Conservation (phyloP, 53 echinoderm and acorn worm species). For the Echinometra lucunter region DNA sequence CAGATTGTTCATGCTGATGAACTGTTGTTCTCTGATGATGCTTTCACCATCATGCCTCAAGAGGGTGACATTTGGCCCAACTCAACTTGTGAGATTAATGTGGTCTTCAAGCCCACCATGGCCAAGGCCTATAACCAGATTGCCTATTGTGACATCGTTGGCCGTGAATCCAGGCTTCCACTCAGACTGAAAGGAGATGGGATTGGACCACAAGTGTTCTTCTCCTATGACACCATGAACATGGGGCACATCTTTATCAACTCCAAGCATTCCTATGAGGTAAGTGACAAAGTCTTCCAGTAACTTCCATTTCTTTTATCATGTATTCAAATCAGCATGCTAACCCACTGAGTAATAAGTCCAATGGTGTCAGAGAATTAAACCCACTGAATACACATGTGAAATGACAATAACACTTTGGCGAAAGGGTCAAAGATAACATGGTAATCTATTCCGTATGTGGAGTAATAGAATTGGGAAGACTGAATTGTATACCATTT, state of each 20-base stretch:
- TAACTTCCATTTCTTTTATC: too few relatives aligned
- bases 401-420: too few relatives aligned
- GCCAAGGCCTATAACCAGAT: constrained; percentile 87
- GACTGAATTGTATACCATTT: neutral
- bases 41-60: constrained; percentile 88
- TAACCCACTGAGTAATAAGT: too few relatives aligned
- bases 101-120: constrained; percentile 91
- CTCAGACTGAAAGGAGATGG: constrained; percentile 92
- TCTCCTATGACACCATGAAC: constrained; percentile 94
- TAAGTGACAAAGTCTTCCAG: constrained; percentile 68
- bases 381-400: too few relatives aligned
- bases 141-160: constrained; percentile 98
- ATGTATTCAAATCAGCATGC: too few relatives aligned
- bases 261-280: constrained; percentile 98
- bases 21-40: constrained; percentile 91
- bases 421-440: too few relatives aligned
- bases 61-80: constrained; percentile 99
- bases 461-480: neutral
- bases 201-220: constrained; percentile 87
- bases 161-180: constrained; percentile 92
- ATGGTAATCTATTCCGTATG: too few relatives aligned
- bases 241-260: constrained; percentile 98
- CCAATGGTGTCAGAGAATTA: too few relatives aligned
- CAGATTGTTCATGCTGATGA: constrained; percentile 90
- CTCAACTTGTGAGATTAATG: constrained; percentile 85